Base-by-base conservation (phyloP, 2,888 invertebrate genomes). In the Gari tellinella region DNA sequence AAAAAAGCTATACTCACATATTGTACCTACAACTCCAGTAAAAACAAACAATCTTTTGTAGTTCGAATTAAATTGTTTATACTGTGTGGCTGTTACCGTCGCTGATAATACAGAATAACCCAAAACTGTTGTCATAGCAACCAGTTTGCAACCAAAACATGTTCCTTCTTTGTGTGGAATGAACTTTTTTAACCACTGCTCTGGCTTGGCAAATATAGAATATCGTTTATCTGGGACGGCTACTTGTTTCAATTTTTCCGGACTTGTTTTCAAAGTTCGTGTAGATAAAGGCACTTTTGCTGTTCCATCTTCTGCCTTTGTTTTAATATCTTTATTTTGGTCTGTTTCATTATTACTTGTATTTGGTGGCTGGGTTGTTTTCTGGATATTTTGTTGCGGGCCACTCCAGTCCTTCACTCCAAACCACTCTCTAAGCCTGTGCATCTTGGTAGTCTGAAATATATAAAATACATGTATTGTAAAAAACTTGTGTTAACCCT, bases 361-460 rank as follows among this genome's bases (percentile, higher is more conserved):
- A 31, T 31, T 31, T 31, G 10, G 31, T 7, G 10, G 31, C 31
- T 31, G 31, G 10, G 4, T 31, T 31, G 14, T 1, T 26, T 43
- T 46, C 57, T 57, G 25, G 45, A 19, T 10, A 31, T 43, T 57
- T 31, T 8, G 31, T 1, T 57, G 31, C 3, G 57, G 57, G 10
- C 57, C 57, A 21, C 43, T 12, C 57, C 57, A 57, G 57, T 57
- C 57, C 43, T 57, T 57, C n/a, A 57, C 45, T 3, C 57, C 57
- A 45, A 57, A 57, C 57, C 57, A 57, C 37, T 57, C 25, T 17
- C 45, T 57, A 14, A 57, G 26, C 12, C 43, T 31, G 41, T 57
- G 57, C 57, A 57, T 57, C 31, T 31, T 10, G 4, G 31, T 31
- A 7, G 4, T 31, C 31, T 31, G 31, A 10, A 31, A 31, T n/a